Conservation (phyloP, 2,113 vertebrate species). For the Chionis minor region DNA sequence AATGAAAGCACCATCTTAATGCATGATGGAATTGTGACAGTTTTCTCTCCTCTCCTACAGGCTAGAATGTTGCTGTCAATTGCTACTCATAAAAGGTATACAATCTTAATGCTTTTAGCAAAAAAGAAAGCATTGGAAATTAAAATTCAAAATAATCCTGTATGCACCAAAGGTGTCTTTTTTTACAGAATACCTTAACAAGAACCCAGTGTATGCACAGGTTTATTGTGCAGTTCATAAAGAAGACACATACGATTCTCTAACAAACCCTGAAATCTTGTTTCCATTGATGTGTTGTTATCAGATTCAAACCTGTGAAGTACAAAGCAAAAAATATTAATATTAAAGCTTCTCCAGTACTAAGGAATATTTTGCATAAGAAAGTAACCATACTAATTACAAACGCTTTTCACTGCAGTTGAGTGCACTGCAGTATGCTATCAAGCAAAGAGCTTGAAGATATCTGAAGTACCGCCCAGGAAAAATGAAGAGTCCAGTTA, state of each 20-base stretch:
- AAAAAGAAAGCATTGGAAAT: neutral
- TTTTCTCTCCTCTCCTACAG: neutral
- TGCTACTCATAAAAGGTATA: neutral
- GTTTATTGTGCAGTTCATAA: neutral
- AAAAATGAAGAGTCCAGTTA: slow-evolving; percentile 10
- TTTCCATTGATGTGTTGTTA: neutral
- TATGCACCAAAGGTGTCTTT: neutral
- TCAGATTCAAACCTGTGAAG: neutral
- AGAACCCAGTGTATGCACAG: neutral
- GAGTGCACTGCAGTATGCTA: neutral
- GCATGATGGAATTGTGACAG: neutral
- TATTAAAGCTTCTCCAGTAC: neutral
- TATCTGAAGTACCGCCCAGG: neutral
- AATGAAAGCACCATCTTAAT: neutral
- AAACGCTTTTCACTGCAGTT: neutral
- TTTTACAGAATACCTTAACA: neutral
- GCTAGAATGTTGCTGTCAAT: neutral
- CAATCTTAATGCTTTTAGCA: neutral
- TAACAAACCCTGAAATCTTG: neutral
- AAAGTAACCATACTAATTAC: neutral
- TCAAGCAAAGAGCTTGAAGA: neutral
- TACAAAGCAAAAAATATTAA: neutral
- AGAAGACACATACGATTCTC: neutral
- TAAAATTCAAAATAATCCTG: neutral
- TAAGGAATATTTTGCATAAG: neutral